Base-by-base conservation (phyloP, 2,888 invertebrate genomes). In the Allygus modestus region DNA sequence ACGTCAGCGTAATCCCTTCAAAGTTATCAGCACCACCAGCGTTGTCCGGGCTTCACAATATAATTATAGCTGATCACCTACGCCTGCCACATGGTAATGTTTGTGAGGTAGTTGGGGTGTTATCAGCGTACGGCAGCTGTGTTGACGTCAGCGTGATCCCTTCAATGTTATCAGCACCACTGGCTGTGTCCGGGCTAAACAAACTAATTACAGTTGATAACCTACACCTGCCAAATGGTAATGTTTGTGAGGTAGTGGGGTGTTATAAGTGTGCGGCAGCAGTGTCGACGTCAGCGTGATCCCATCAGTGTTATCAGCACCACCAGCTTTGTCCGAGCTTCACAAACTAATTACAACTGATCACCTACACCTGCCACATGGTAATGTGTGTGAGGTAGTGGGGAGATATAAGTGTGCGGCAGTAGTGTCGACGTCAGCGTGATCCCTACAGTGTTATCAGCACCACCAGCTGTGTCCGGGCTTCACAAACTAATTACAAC, bases 261-360 rank as follows among this genome's bases (percentile, higher is more conserved):
- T 12, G 46, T 46, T 46, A 46, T 46, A 4, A 46, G 46, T 17
- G 46, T 46, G n/a, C 46, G 7, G 46, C 46, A 46, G 46, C 46
- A 46, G 46, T 46, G 46, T 41, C 11, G 41, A 46, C 46, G 46
- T 12, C 46, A 46, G 46, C 46, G 46, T 46, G 46, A 41, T 46
- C 46, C 46, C 46, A 46, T 46, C 46, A 46, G 46, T 46, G 46
- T 46, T 46, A 46, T 46, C 46, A 46, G 46, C 46, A 46, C n/a
- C 46, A 17, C 46, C 46, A 46, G 46, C 46, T 46, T 4, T 46
- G 46, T 46, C 46, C 46, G 46, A 17, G 46, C 46, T 46, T 4
- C 4, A 46, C 46, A 46, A 7, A 46, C 46, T 46, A 46, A 46
- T 46, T 46, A 46, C 46, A 46, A 12, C 46, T 46, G 46, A 41